Percentiles rank a stretch among this genome's conserved stretches.
Conservation (phyloP, 2,113 vertebrate genomes). For the Glaucomys volans region DNA sequence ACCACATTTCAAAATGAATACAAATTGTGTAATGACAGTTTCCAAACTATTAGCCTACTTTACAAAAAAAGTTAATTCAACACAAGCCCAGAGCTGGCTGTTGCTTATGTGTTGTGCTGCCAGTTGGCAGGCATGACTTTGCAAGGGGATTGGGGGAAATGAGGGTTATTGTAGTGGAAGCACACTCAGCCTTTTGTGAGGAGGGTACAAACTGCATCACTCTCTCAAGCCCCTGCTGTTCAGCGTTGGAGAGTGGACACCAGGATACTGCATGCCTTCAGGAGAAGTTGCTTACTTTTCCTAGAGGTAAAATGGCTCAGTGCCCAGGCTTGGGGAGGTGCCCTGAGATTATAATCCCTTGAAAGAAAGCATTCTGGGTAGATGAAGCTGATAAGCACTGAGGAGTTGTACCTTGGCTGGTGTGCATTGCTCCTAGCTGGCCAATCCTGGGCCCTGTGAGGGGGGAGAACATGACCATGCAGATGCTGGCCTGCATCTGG, state of each 20-base stretch:
- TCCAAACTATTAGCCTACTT: conserved; percentile 83
- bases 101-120: conserved; percentile 72
- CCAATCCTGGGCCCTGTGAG: neutral
- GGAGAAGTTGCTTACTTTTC: conserved; percentile 64
- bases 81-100: conserved; percentile 69
- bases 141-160: conserved; percentile 58
- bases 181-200: conserved; percentile 67
- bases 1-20: conserved; percentile 69
- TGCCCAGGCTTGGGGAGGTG: conserved; percentile 12
- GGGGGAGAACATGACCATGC: too few species aligned
- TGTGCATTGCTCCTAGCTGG: neutral
- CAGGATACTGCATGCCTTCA: neutral
- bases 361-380: neutral
- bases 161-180: conserved; percentile 71
- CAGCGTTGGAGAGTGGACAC: neutral
- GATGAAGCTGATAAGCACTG: neutral
- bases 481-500: neutral
- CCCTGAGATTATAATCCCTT: neutral
- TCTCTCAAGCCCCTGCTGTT: conserved; percentile 65
- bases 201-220: conserved; percentile 60
- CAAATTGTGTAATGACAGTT: conserved; percentile 79
- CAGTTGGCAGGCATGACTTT: conserved; percentile 74
- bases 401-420: neutral
- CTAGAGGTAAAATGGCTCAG: conserved; percentile 48
- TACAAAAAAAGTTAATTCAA: conserved; percentile 83